Evolutionary conservation across 1,140 invertebrate genomes (phyloP).

Genomic region (Penaeus indicus): DNA sequence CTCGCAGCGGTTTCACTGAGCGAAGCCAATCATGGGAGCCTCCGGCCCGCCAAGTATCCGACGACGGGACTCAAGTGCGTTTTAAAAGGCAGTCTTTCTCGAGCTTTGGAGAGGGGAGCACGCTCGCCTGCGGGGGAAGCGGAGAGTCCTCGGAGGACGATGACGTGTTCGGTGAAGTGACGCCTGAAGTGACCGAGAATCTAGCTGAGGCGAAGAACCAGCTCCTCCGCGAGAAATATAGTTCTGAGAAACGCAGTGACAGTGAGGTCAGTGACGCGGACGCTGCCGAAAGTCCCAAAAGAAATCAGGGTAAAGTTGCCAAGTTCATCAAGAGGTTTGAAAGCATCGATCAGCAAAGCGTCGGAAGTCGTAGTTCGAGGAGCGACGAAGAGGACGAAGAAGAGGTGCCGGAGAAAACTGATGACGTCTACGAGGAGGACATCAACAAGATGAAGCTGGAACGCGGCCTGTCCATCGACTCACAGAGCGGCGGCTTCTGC

Average conservation of each 20-base stretch:
- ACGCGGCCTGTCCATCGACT: constrained; percentile 21
- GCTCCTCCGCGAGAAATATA: background rate
- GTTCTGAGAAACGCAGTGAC: background rate
- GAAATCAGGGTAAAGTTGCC: too few species aligned
- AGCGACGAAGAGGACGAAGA: background rate
- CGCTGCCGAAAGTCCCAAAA: too few species aligned
- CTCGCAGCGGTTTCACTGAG: constrained; percentile 4
- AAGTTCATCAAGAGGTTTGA: background rate
- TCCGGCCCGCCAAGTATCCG: background rate
- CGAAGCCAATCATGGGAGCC: constrained; percentile 28
- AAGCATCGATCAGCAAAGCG: background rate
- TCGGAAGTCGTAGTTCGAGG: background rate
- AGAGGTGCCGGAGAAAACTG: background rate
- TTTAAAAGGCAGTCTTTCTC: background rate
- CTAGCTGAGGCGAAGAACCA: too few species aligned
- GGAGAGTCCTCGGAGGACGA: too few species aligned
- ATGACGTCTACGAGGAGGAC: constrained; percentile 3
- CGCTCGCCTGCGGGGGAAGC: too few species aligned
- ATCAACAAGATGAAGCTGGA: constrained; percentile 43
- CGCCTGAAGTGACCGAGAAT: too few species aligned
- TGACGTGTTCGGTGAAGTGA: too few species aligned
- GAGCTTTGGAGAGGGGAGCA: background rate
- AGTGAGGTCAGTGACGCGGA: background rate
- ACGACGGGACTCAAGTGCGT: background rate
- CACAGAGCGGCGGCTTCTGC: background rate